A percentile compares a stretch with the other conserved stretches of the same genome.
phyloP scores from a whole-genome alignment of 2,797 vertebrate species.

The Pipistrellus nathusii region DNA sequence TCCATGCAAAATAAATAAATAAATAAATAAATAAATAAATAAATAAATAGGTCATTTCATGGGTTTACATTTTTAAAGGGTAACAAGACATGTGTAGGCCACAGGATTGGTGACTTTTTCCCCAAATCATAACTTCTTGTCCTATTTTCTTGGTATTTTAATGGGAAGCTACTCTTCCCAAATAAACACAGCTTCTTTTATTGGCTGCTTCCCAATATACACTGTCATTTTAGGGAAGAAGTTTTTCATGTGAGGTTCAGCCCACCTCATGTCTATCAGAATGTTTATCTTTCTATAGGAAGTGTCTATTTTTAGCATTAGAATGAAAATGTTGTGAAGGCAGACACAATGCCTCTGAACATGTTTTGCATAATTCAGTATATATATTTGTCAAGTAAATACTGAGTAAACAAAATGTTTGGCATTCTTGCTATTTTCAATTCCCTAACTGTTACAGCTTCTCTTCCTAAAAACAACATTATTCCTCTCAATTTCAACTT shows the following conservation, averaged over 20 bases:
- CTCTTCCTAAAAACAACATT: neutral
- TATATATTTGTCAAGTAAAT: constrained; percentile 36
- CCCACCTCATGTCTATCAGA: neutral
- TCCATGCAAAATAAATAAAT: constrained; percentile 7
- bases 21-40: too few species aligned
- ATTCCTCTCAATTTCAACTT: neutral
- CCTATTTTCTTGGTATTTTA: neutral
- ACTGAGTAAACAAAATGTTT: neutral
- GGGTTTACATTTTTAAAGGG: neutral
- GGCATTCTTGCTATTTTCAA: neutral
- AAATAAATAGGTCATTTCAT: neutral
- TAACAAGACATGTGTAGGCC: neutral
- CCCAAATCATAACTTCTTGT: neutral
- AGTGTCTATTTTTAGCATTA: neutral
- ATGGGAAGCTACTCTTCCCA: neutral
- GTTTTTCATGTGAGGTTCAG: neutral
- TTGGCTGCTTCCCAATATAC: neutral
- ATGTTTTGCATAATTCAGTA: constrained; percentile 7
- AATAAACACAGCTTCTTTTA: neutral
- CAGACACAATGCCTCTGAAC: neutral
- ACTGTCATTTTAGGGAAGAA: neutral
- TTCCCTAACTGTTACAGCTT: neutral
- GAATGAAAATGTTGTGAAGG: neutral
- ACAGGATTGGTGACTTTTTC: neutral
- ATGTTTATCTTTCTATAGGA: neutral